These are phyloP conservation scores for Syngnathus rostellatus DNA, from an alignment of 2,797 vertebrate genomes.

Conservation along the genomic window DNA sequence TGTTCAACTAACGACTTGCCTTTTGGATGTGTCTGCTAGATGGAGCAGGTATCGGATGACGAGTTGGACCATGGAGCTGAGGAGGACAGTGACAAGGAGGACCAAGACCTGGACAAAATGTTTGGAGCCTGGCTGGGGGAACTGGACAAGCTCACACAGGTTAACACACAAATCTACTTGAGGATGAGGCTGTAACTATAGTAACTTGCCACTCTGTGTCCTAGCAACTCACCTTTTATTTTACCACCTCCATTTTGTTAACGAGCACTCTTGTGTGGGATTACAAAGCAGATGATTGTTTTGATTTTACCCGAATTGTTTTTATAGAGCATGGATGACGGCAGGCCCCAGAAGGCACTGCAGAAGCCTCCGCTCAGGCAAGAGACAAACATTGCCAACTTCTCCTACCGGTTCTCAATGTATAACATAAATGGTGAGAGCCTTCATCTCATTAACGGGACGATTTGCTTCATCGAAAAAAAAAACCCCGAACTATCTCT, in stretches of 20 bases:
- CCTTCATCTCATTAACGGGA: neutral
- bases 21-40: slow-evolving; percentile 60
- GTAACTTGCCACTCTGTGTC: slow-evolving; percentile 58
- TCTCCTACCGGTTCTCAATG: slow-evolving; percentile 98
- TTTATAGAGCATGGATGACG: slow-evolving; percentile 88
- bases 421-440: slow-evolving; percentile 95
- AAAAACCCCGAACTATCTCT: neutral
- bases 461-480: neutral
- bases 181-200: slow-evolving; percentile 46
- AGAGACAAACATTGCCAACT: slow-evolving; percentile 97
- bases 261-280: slow-evolving; percentile 11
- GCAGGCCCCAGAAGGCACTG: slow-evolving; percentile 74
- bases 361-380: slow-evolving; percentile 92
- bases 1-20: neutral
- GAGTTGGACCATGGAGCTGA: slow-evolving; percentile 89
- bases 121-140: slow-evolving; percentile 97
- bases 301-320: neutral
- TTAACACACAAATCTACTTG: slow-evolving; percentile 34
- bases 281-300: slow-evolving; percentile 1
- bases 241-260: slow-evolving; percentile 23
- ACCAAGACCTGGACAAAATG: slow-evolving; percentile 98
- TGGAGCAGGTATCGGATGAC: slow-evolving; percentile 96
- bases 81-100: slow-evolving; percentile 97
- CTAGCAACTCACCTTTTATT: slow-evolving; percentile 53
- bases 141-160: slow-evolving; percentile 95